phyloP scores from a whole-genome alignment of 2,888 invertebrate genomes.

The Dynastes tityus region DNA sequence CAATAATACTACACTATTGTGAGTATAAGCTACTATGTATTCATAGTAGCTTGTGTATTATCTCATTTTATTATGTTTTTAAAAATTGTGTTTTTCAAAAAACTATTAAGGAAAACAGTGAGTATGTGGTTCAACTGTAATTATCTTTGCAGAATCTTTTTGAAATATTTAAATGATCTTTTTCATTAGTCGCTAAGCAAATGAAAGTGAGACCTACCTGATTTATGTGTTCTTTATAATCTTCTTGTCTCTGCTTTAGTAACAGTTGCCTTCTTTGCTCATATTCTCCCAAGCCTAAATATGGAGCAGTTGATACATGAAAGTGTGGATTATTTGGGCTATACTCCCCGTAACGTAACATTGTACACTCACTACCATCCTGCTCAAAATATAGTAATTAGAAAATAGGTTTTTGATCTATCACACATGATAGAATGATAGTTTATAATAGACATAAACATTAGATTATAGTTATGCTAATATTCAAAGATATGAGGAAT shows the following conservation, averaged over 20 bases:
- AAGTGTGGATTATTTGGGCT: constrained; percentile 77
- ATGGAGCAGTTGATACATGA: constrained; percentile 71
- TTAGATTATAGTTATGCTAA: too few species aligned
- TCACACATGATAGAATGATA: neutral
- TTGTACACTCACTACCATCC: constrained; percentile 65
- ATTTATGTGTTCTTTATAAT: constrained; percentile 75
- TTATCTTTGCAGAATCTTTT: too few species aligned
- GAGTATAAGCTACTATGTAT: too few species aligned
- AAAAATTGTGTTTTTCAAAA: too few species aligned
- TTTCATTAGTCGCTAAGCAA: too few species aligned
- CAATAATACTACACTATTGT: too few species aligned
- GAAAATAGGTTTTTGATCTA: neutral
- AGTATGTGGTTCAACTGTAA: too few species aligned
- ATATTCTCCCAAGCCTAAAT: constrained; percentile 76
- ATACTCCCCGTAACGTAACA: constrained; percentile 76
- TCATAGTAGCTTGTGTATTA: too few species aligned
- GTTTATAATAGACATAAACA: neutral
- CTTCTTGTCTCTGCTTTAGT: constrained; percentile 72
- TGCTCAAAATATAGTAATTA: constrained; percentile 50
- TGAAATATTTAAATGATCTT: too few species aligned
- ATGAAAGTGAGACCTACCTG: constrained; percentile 67
- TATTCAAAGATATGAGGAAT: neutral
- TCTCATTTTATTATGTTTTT: too few species aligned
- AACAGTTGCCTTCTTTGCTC: constrained; percentile 73
- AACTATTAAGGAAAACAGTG: too few species aligned